phyloP scores from a whole-genome alignment of 2,797 vertebrate species.

The Somateria mollissima region DNA sequence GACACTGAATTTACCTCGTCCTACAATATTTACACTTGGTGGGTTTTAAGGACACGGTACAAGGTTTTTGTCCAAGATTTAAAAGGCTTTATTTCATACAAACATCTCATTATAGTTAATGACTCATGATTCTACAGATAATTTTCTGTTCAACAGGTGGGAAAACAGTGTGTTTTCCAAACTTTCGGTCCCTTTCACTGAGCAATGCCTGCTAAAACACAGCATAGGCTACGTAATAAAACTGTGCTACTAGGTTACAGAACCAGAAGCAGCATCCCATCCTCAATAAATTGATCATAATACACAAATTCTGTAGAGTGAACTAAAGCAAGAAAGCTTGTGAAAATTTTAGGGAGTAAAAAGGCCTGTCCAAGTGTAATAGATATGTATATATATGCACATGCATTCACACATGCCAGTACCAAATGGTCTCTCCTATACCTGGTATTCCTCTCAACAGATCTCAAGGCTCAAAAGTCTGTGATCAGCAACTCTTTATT shows the following conservation, averaged over 20 bases:
- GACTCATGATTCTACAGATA: not conserved
- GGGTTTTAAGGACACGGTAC: not conserved
- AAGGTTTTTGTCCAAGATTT: not conserved
- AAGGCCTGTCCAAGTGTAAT: not conserved
- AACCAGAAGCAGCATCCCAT: not conserved
- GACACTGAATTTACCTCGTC: not conserved
- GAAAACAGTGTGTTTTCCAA: not conserved
- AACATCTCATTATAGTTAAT: slow-evolving; percentile 10
- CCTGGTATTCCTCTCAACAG: not conserved
- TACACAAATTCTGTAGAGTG: not conserved
- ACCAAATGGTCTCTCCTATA: not conserved
- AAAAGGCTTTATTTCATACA: slow-evolving; percentile 18
- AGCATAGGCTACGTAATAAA: not conserved
- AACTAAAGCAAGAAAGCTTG: not conserved
- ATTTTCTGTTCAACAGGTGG: not conserved
- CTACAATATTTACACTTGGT: not conserved
- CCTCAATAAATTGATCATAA: not conserved
- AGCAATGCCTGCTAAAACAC: not conserved
- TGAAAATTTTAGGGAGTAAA: not conserved
- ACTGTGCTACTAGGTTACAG: not conserved
- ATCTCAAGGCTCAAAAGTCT: not conserved
- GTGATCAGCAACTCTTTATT: not conserved
- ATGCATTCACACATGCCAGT: not conserved
- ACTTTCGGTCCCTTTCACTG: not conserved
- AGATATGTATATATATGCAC: too few species aligned